Evolutionary conservation across 2,888 invertebrate genomes (phyloP).

Genomic region (Nemotelus pantherinus): DNA sequence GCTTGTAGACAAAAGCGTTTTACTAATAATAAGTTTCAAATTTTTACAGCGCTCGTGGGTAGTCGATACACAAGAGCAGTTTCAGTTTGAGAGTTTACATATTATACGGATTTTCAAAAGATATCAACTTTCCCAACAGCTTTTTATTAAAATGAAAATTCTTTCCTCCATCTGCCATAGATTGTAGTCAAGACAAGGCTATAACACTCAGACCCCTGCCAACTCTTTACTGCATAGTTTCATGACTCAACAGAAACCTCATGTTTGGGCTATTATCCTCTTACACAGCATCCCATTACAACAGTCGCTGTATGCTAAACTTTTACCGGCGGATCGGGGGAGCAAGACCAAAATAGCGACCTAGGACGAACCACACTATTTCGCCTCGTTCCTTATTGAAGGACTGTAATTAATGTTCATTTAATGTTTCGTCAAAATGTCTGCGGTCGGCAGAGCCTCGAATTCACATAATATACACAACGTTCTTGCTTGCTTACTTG

Average conservation of each 20-base stretch:
- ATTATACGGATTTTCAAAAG: too few species aligned
- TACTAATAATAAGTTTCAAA: too few species aligned
- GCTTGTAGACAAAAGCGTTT: too few species aligned
- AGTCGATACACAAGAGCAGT: too few species aligned
- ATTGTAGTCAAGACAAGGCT: too few species aligned
- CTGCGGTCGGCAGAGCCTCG: constrained; percentile 43
- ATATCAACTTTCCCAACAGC: too few species aligned
- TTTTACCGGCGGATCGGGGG: background rate
- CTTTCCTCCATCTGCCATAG: too few species aligned
- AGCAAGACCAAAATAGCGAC: background rate
- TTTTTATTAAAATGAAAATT: too few species aligned
- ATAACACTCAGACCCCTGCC: too few species aligned
- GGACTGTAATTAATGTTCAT: constrained; percentile 48
- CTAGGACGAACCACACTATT: constrained; percentile 21
- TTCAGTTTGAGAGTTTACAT: too few species aligned
- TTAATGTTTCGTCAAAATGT: constrained; percentile 51
- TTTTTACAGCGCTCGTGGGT: too few species aligned
- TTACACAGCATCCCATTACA: constrained; percentile 41
- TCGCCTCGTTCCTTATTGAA: constrained; percentile 25
- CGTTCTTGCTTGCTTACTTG: constrained; percentile 5
- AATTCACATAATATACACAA: constrained; percentile 7
- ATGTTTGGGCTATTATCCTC: constrained; percentile 42
- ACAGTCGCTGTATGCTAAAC: background rate
- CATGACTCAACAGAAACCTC: constrained; percentile 32
- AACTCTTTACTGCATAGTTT: background rate